phyloP scores from a whole-genome alignment of 2,888 invertebrate genomes.

The Nemotelus pantherinus region DNA sequence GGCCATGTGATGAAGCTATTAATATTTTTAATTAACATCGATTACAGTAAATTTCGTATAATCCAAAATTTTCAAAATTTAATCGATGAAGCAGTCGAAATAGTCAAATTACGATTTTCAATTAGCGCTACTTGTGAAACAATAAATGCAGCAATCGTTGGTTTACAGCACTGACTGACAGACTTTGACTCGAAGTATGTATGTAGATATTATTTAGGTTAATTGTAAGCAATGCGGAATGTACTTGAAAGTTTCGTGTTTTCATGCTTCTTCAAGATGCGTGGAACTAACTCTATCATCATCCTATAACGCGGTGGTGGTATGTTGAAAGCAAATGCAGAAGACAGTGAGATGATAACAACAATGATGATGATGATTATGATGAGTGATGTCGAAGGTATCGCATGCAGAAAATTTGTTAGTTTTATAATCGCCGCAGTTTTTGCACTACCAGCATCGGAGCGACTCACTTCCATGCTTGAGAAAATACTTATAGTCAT shows the following conservation, averaged over 20 bases:
- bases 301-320: background rate
- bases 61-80: background rate
- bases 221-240: background rate
- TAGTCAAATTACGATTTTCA: slow-evolving; percentile 7
- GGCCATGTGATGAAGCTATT: background rate
- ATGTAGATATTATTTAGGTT: background rate
- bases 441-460: background rate
- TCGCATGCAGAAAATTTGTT: slow-evolving; percentile 8
- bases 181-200: background rate
- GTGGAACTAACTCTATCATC: background rate
- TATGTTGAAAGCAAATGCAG: background rate
- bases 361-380: background rate
- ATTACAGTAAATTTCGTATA: slow-evolving; percentile 12
- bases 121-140: background rate
- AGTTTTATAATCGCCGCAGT: slow-evolving; percentile 13
- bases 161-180: background rate
- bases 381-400: background rate
- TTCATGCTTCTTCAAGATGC: background rate
- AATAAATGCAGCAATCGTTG: background rate
- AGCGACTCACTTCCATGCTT: no score
- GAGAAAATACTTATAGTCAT: no score
- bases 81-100: slow-evolving; percentile 3
- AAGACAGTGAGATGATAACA: background rate
- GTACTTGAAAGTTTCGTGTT: background rate
- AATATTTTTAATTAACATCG: slow-evolving; percentile 24